phyloP scores from a whole-genome alignment of 2,888 invertebrate genomes.

The Nephrotoma flavescens region DNA sequence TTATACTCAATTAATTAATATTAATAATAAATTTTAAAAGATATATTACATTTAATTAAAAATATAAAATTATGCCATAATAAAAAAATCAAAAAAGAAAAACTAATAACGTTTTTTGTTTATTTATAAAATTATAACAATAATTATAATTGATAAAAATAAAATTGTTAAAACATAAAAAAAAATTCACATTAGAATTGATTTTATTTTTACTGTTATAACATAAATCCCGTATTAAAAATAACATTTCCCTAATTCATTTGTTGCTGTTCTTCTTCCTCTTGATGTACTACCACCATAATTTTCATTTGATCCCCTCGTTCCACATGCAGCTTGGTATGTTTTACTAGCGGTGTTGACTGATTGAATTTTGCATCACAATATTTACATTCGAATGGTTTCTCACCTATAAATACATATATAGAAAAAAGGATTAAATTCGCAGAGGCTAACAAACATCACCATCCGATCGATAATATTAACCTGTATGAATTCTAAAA shows the following conservation, averaged over 20 bases:
- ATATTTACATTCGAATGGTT: slow-evolving; percentile 1
- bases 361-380: slow-evolving; percentile 2
- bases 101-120: not conserved
- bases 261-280: not conserved
- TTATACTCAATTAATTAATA: not conserved
- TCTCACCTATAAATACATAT: not conserved
- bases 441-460: not conserved
- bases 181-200: not conserved
- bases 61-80: not conserved
- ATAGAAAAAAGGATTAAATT: not conserved
- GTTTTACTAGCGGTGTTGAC: not conserved
- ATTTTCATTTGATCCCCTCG: not conserved
- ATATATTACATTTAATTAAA: not conserved
- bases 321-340: not conserved
- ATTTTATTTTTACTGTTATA: not conserved
- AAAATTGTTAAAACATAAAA: not conserved
- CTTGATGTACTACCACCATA: not conserved
- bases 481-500: slow-evolving; percentile 2
- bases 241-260: not conserved
- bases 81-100: not conserved
- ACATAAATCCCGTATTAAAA: not conserved
- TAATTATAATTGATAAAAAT: not conserved
- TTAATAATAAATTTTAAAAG: not conserved
- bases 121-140: not conserved
- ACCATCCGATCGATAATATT: not conserved